phyloP scores from a whole-genome alignment of 2,888 invertebrate species.

The Drosophila paucipuncta region DNA sequence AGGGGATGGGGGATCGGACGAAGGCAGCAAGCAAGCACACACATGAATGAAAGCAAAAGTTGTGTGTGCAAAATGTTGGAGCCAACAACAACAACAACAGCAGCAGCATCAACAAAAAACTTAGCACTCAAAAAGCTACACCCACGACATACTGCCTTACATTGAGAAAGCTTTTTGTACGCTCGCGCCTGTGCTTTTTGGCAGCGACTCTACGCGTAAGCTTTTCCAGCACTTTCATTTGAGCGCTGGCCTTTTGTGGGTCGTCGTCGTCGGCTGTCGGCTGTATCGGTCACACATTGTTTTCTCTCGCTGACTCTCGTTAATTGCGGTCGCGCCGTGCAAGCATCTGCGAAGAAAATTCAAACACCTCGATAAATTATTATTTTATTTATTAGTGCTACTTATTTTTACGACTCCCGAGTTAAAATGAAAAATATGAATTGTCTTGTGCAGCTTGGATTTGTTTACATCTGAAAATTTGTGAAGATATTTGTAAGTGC shows the following conservation, averaged over 20 bases:
- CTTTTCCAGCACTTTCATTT: constrained; percentile 70
- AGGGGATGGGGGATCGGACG: background rate
- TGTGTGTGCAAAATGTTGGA: constrained; percentile 23
- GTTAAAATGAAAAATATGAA: constrained; percentile 11
- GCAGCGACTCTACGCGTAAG: constrained; percentile 31
- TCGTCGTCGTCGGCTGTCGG: constrained; percentile 47
- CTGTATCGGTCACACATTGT: background rate
- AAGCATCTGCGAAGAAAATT: constrained; percentile 43
- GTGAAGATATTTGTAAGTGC: constrained; percentile 57
- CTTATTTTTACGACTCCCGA: constrained; percentile 20
- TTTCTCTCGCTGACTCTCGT: constrained; percentile 21
- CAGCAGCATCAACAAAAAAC: background rate
- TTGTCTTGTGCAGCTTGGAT: constrained; percentile 18
- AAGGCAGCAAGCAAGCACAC: constrained; percentile 1
- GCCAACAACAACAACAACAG: background rate
- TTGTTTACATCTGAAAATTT: constrained; percentile 57
- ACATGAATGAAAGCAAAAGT: constrained; percentile 61
- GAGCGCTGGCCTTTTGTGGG: constrained; percentile 60
- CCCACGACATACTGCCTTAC: constrained; percentile 46
- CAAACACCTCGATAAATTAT: constrained; percentile 39
- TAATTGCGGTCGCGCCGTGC: constrained; percentile 37
- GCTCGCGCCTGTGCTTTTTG: constrained; percentile 57
- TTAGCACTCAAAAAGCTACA: constrained; percentile 32
- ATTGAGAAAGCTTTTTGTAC: constrained; percentile 31
- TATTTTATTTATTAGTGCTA: constrained; percentile 39